Percentiles rank a stretch among this genome's conserved stretches.
phyloP scores from a whole-genome alignment of 2,113 vertebrate genomes.

The Empidonax alnorum region DNA sequence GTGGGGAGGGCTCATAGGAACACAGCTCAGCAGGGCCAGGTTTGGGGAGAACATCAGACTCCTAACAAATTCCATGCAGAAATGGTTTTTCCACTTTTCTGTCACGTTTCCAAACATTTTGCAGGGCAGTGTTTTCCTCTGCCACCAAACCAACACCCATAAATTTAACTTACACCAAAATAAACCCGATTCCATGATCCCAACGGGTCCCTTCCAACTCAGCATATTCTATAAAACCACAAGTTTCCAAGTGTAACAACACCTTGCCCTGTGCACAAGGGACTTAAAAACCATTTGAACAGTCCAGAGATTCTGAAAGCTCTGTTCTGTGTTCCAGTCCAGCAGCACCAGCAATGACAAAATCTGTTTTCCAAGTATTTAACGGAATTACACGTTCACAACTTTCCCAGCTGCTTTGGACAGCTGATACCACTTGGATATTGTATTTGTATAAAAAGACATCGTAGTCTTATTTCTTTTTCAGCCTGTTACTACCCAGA shows the following conservation, averaged over 20 bases:
- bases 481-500: background rate
- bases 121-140: background rate
- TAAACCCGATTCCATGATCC: background rate
- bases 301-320: background rate
- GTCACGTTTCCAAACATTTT: background rate
- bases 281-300: background rate
- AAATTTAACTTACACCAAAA: background rate
- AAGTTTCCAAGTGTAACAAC: background rate
- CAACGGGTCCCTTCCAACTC: background rate
- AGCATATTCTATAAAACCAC: background rate
- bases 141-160: background rate
- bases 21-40: background rate
- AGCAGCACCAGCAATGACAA: background rate
- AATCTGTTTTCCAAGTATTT: background rate
- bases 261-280: background rate
- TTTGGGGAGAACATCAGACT: background rate
- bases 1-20: fast-evolving
- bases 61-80: background rate
- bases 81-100: background rate
- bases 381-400: fast-evolving
- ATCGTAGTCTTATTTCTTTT: no score
- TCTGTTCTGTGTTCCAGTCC: background rate
- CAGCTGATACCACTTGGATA: background rate
- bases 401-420: background rate
- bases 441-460: background rate